Conservation (phyloP, 92 coral and sea anemone species). For the Actinernus sp. region DNA sequence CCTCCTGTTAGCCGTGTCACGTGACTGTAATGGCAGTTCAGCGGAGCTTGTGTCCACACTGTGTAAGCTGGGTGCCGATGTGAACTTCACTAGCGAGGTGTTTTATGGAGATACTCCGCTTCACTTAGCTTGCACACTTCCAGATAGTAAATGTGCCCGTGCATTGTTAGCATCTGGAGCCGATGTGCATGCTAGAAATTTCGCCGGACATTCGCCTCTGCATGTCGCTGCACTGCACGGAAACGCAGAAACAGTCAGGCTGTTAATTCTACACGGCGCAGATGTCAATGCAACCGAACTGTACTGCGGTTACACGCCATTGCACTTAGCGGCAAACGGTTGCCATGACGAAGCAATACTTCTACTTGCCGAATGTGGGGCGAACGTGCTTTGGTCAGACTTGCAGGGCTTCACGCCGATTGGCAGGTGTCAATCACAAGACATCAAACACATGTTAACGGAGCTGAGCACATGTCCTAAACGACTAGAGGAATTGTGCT, state of each 20-base stretch:
- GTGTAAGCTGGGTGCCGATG: slow-evolving; percentile 89
- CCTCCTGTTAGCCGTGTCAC: slow-evolving; percentile 54
- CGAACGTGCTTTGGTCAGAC: slow-evolving; percentile 54
- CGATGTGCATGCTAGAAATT: slow-evolving; percentile 66
- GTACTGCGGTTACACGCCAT: slow-evolving; percentile 84
- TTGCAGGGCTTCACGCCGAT: slow-evolving; percentile 52
- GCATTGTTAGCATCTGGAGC: slow-evolving; percentile 57
- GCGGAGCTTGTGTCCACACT: slow-evolving; percentile 30
- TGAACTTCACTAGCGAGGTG: slow-evolving; percentile 66
- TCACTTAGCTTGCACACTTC: slow-evolving; percentile 73
- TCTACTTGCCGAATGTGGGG: slow-evolving; percentile 64
- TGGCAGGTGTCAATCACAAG: slow-evolving; percentile 62
- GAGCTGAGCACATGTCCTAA: slow-evolving; percentile 6
- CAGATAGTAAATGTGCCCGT: slow-evolving; percentile 14
- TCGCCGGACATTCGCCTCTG: slow-evolving; percentile 82
- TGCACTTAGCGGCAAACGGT: slow-evolving; percentile 82
- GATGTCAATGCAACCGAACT: slow-evolving; percentile 67
- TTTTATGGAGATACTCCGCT: slow-evolving; percentile 84
- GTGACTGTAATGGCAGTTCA: slow-evolving; percentile 22
- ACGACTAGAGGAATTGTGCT: slow-evolving; percentile 39
- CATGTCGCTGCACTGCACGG: slow-evolving; percentile 77
- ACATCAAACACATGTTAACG: slow-evolving; percentile 15
- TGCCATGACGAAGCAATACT: slow-evolving; percentile 52
- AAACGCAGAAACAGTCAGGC: slow-evolving; percentile 56
- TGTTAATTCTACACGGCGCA: slow-evolving; percentile 80